A percentile compares a stretch with the other conserved stretches of the same genome.
Conservation (phyloP, 2,888 invertebrate species). For the Cloeon dipterum region DNA sequence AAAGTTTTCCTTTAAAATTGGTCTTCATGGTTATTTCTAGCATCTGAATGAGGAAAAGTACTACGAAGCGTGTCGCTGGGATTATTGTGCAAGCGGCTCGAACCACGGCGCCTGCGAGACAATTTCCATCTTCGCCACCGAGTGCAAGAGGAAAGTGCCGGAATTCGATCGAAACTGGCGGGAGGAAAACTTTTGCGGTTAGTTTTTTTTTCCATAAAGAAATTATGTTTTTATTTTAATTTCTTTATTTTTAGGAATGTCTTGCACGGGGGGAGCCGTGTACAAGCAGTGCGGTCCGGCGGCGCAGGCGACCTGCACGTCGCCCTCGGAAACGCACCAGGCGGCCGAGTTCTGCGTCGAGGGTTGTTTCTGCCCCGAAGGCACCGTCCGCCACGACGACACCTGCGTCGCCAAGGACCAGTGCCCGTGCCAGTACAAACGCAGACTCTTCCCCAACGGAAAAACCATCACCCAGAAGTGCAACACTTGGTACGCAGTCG, state of each 20-base stretch:
- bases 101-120: slow-evolving; percentile 43
- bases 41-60: slow-evolving; percentile 39
- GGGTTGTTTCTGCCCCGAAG: slow-evolving; percentile 72
- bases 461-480: slow-evolving; percentile 51
- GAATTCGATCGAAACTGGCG: slow-evolving; percentile 68
- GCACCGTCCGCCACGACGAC: slow-evolving; percentile 48
- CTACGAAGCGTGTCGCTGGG: slow-evolving; percentile 51
- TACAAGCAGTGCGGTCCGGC: slow-evolving; percentile 59
- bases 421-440: slow-evolving; percentile 61
- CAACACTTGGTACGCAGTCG: slow-evolving; percentile 49
- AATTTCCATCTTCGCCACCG: slow-evolving; percentile 50
- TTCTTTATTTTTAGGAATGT: slow-evolving; percentile 56
- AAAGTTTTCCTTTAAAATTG: neutral
- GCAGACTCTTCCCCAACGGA: slow-evolving; percentile 47
- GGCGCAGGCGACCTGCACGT: slow-evolving; percentile 46
- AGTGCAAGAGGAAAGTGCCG: slow-evolving; percentile 47
- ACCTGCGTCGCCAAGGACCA: slow-evolving; percentile 42
- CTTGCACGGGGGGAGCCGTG: slow-evolving; percentile 47
- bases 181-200: slow-evolving; percentile 58
- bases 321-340: slow-evolving; percentile 14
- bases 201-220: no score
- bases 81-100: slow-evolving; percentile 47
- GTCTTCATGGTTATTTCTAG: no score
- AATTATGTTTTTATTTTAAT: no score
- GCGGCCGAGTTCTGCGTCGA: slow-evolving; percentile 40